A percentile compares a stretch with the other conserved stretches of the same genome.
phyloP scores from a whole-genome alignment of 2,888 invertebrate species.

The Lordiphosa fenestrarum region DNA sequence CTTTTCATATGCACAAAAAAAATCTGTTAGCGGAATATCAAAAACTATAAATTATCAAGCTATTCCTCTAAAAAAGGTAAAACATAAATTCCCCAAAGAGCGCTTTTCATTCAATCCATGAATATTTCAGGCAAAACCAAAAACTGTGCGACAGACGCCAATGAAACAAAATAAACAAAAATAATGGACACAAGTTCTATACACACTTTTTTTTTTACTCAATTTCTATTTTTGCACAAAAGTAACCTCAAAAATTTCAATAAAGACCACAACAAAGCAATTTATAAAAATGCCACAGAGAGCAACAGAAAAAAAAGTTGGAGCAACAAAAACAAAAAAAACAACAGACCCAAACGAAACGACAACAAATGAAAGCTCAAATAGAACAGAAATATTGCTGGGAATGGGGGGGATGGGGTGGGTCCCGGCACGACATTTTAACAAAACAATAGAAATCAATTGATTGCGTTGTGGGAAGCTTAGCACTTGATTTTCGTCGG shows the following conservation, averaged over 20 bases:
- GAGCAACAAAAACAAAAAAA: neutral
- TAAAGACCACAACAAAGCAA: slow-evolving; percentile 77
- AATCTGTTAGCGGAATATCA: slow-evolving; percentile 32
- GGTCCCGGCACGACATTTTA: slow-evolving; percentile 67
- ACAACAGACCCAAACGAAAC: slow-evolving; percentile 15
- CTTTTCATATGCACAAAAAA: neutral
- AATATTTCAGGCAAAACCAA: slow-evolving; percentile 55
- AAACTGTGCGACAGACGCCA: slow-evolving; percentile 50
- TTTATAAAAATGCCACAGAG: slow-evolving; percentile 69
- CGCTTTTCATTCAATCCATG: slow-evolving; percentile 74
- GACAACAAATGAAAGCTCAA: slow-evolving; percentile 56
- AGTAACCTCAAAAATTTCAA: slow-evolving; percentile 76
- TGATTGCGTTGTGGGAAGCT: slow-evolving; percentile 77
- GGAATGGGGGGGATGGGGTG: slow-evolving; percentile 8
- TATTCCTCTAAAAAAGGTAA: slow-evolving; percentile 42
- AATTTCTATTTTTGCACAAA: slow-evolving; percentile 45
- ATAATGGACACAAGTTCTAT: slow-evolving; percentile 64
- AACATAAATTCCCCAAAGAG: slow-evolving; percentile 63
- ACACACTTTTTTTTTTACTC: slow-evolving; percentile 31
- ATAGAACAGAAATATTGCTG: slow-evolving; percentile 48
- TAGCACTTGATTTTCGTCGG: slow-evolving; percentile 75
- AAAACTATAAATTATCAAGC: slow-evolving; percentile 64
- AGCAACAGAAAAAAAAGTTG: slow-evolving; percentile 11
- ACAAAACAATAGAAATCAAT: slow-evolving; percentile 77
- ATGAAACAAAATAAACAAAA: slow-evolving; percentile 67